phyloP scores from a whole-genome alignment of 2,797 vertebrate genomes.

The Enteromius fasciolatus region DNA sequence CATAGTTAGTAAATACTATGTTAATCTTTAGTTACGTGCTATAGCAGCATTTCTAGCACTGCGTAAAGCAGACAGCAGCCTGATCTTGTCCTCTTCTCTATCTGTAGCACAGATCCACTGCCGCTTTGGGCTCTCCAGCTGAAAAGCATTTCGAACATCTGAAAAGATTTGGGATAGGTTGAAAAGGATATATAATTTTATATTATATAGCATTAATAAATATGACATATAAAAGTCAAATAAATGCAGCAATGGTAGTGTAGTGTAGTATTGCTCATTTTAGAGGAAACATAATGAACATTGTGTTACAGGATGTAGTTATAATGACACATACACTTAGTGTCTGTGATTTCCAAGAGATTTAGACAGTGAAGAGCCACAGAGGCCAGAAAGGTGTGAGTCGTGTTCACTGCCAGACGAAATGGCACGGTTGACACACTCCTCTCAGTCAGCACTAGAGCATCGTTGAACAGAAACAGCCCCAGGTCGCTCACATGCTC shows the following conservation, averaged over 20 bases:
- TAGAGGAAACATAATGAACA: not conserved
- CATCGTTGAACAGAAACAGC: slow-evolving; percentile 85
- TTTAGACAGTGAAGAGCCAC: slow-evolving; percentile 76
- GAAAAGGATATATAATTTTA: not conserved
- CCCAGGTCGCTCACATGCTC: slow-evolving; percentile 77
- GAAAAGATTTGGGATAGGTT: not conserved
- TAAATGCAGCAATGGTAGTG: not conserved
- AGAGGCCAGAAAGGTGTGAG: slow-evolving; percentile 82
- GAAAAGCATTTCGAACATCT: slow-evolving; percentile 83
- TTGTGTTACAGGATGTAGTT: not conserved
- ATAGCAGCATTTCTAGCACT: slow-evolving; percentile 69
- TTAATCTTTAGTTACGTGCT: slow-evolving; percentile 19
- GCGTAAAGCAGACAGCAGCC: slow-evolving; percentile 74
- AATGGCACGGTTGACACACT: slow-evolving; percentile 73
- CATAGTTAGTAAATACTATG: not conserved
- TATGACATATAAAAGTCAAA: not conserved
- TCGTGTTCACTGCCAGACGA: slow-evolving; percentile 65
- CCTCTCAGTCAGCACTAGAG: slow-evolving; percentile 72
- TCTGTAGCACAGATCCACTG: slow-evolving; percentile 81
- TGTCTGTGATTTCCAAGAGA: slow-evolving; percentile 75
- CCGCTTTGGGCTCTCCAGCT: slow-evolving; percentile 76
- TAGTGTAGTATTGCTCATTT: not conserved
- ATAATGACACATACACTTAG: slow-evolving; percentile 76
- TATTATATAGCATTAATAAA: not conserved
- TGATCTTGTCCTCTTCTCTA: slow-evolving; percentile 73